Base-by-base conservation (phyloP, 2,888 invertebrate species). In the Diplazon laetatorius region DNA sequence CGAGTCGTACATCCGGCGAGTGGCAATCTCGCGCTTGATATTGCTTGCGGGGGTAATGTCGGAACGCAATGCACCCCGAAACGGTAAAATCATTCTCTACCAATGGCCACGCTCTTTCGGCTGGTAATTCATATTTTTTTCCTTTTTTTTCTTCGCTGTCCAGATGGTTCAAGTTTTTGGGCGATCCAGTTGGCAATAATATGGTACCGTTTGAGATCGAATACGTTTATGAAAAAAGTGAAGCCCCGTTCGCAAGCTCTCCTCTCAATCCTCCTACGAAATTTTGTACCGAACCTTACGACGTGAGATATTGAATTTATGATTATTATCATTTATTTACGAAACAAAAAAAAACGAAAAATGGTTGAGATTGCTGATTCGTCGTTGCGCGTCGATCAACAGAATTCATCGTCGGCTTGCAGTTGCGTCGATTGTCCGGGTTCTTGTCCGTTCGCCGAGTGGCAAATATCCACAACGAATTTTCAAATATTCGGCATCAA, bases 341-440 rank as follows among this genome's bases (percentile, higher is more conserved):
- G 10, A n/a, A n/a, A n/a, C 18, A 18, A 3, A 25, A 25, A 35
- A 4, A 42, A 14, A 62, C 48, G 5, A n/a, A 1, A 18, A n/a
- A 22, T 44, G 22, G 4, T 42, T 10, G 10, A 18, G 9, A 4
- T 10, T 12, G 22, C 2, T 30, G 6, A 48, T 44, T 30, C 48
- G 42, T 80, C 16, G 4, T 77, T 37, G 48, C 76, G 62, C 87
- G 87, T 60, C 35, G 66, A 42, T 66, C 35, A 4, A 20, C 81
- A 92, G 91, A 90, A 92, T 42, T 92, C 91, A 12, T 93, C 93
- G 0, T 89, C 92, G 14, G 92, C 95, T 0, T 97, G 97, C 89
- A 95, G 96, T 84, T 97, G 97, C 89, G 93, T 96, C 39, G 97
- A 97, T 87, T 97, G 96, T 86, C 85, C 91, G 0, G 87, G 87